Evolutionary conservation across 2,797 vertebrate genomes (phyloP), one percentile per base, ranked within the genome.

Genomic region (Rachycentron canadum): DNA sequence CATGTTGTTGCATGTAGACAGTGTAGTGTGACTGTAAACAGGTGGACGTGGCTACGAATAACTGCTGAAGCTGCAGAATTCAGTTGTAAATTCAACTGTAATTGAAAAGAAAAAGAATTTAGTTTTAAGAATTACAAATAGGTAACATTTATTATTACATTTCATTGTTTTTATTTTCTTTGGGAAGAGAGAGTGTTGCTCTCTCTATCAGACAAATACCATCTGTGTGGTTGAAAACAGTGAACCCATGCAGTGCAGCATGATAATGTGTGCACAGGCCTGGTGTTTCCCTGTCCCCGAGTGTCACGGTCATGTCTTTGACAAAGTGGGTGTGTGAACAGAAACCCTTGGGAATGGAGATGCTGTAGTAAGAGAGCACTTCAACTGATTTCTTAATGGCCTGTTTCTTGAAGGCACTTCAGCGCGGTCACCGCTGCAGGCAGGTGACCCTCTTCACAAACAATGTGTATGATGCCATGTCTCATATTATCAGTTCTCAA

Each of bases 381-480:
- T 93, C 87, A 91, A 73, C 86, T 91, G 89, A 93, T 90, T 92
- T 91, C 89, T 89, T 93, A 94, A 94, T 93, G 94, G 91, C 89
- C 85, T 77, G 84, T 87, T 93, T 93, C 92, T 92, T 90, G 85
- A 89, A 92, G 90, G 84, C 88, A 88, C 92, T 94, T 92, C 73
- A 94, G 84, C 79, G 25, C 38, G 79, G 86, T 88, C 40, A 62
- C 81, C 41, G 80, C 86, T 81, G 86, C 13, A 87, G 79, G 86
- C 91, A 91, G 92, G 93, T 94, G 91, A 94, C 91, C 91, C 90
- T 90, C 88, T 90, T 87, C 83, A 90, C 84, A 86, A 88, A 90
- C 91, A 88, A 89, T 53, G 75, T 43, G 71, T 41, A 58, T 34
- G 57, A 82, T 71, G 78, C 85, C 79, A 49, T 25, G 76, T 75